Evolutionary conservation across 2,888 invertebrate genomes (phyloP).

Genomic region (Nomada hirtipes): DNA sequence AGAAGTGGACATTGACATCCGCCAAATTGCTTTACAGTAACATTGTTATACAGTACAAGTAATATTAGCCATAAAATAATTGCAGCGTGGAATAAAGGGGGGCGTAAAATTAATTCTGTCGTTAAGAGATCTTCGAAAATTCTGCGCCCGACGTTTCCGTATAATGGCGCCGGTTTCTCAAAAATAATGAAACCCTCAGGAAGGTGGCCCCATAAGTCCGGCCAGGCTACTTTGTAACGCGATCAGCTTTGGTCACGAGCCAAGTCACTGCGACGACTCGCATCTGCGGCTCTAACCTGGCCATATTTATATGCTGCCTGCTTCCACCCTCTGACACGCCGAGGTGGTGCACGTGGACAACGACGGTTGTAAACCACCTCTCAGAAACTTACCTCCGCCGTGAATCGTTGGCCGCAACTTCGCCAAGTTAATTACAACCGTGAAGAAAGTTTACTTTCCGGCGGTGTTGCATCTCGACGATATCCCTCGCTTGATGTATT

Average conservation of each 20-base stretch:
- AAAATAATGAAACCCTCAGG: slow-evolving; percentile 58
- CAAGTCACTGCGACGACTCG: slow-evolving; percentile 58
- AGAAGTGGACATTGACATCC: too few species aligned
- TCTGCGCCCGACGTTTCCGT: background rate
- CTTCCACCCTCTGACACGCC: slow-evolving; percentile 42
- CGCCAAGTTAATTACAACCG: slow-evolving; percentile 68
- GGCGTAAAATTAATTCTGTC: background rate
- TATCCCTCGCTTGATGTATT: slow-evolving; percentile 1
- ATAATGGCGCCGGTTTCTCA: slow-evolving; percentile 6
- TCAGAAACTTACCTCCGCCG: slow-evolving; percentile 47
- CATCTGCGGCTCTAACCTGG: slow-evolving; percentile 59
- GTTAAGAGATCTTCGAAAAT: slow-evolving; percentile 3
- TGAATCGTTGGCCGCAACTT: slow-evolving; percentile 45
- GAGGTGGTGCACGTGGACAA: slow-evolving; percentile 54
- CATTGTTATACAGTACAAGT: too few species aligned
- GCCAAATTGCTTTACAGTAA: too few species aligned
- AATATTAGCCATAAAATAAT: background rate
- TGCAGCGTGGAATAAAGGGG: background rate
- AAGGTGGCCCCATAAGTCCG: slow-evolving; percentile 29
- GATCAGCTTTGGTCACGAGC: slow-evolving; percentile 67
- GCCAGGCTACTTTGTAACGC: slow-evolving; percentile 66
- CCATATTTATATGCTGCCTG: slow-evolving; percentile 59
- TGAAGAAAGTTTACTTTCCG: slow-evolving; percentile 48
- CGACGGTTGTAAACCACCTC: slow-evolving; percentile 56
- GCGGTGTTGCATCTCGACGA: slow-evolving; percentile 24